Evolutionary conservation across 2,797 vertebrate genomes (phyloP).

Genomic region (Apodemus agrarius): DNA sequence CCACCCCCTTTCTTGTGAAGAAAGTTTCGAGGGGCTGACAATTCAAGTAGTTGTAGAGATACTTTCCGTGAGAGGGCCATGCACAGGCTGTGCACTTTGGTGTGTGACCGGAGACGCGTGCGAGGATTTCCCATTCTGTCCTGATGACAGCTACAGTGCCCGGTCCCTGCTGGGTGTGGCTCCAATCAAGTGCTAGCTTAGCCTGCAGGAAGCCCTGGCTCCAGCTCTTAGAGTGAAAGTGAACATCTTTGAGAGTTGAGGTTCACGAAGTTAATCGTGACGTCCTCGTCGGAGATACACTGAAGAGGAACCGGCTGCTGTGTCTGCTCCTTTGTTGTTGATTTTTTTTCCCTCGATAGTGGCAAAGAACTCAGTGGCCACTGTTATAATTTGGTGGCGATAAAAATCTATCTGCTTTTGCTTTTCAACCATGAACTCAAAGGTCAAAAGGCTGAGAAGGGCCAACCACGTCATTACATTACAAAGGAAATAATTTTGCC

Average conservation of each 20-base stretch:
- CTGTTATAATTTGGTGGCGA: not conserved
- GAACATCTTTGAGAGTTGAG: not conserved
- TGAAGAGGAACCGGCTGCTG: not conserved
- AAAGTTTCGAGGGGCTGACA: not conserved
- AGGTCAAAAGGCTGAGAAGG: not conserved
- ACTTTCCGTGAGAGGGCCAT: not conserved
- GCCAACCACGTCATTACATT: not conserved
- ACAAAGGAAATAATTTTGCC: slow-evolving; percentile 1
- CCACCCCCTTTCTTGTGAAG: not conserved
- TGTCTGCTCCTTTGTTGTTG: not conserved
- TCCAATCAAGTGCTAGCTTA: not conserved
- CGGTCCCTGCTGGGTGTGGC: not conserved
- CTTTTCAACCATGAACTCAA: not conserved
- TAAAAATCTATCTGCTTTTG: not conserved
- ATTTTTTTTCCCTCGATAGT: not conserved
- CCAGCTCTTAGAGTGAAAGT: not conserved
- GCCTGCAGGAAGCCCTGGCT: not conserved
- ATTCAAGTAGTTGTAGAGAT: not conserved
- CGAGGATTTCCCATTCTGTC: not conserved
- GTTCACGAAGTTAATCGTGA: not conserved
- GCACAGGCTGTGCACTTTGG: not conserved
- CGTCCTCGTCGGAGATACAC: not conserved
- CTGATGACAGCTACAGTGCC: not conserved
- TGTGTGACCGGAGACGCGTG: not conserved
- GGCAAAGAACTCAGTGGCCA: not conserved